A percentile compares a stretch with the other conserved stretches of the same genome.
Conservation (phyloP, 2,113 vertebrate species). For the Lampris incognitus region DNA sequence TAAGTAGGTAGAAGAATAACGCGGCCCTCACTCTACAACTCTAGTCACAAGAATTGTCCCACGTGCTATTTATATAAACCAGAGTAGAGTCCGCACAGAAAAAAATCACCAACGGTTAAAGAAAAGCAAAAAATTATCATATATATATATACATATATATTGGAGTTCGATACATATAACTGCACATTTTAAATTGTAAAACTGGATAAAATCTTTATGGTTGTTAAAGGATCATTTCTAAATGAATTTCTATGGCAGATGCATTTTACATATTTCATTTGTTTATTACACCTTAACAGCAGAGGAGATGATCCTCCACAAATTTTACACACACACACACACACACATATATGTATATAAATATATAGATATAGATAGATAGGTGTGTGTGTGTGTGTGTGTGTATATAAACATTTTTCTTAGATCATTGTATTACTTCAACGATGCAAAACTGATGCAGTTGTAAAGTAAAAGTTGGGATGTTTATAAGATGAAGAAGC, state of each 20-base stretch:
- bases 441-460: slow-evolving; percentile 42
- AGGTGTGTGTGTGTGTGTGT: too few relatives aligned
- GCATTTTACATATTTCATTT: background rate
- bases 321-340: background rate
- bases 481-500: slow-evolving; percentile 23
- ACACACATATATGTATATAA: too few relatives aligned
- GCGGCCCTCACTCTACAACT: background rate
- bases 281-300: background rate
- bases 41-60: background rate
- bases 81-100: too few relatives aligned
- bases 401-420: too few relatives aligned
- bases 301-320: background rate
- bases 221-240: background rate
- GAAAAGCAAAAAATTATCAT: too few relatives aligned
- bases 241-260: background rate
- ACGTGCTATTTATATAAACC: background rate
- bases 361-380: too few relatives aligned
- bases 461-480: slow-evolving; percentile 29
- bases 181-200: background rate
- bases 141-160: background rate
- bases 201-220: background rate
- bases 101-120: too few relatives aligned
- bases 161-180: background rate
- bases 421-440: background rate
- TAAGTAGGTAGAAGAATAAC: background rate